Percentiles rank a stretch among this genome's conserved stretches.
These are phyloP conservation scores for Danio kyathit DNA, from an alignment of 2,797 vertebrate genomes.

Conservation along the genomic window DNA sequence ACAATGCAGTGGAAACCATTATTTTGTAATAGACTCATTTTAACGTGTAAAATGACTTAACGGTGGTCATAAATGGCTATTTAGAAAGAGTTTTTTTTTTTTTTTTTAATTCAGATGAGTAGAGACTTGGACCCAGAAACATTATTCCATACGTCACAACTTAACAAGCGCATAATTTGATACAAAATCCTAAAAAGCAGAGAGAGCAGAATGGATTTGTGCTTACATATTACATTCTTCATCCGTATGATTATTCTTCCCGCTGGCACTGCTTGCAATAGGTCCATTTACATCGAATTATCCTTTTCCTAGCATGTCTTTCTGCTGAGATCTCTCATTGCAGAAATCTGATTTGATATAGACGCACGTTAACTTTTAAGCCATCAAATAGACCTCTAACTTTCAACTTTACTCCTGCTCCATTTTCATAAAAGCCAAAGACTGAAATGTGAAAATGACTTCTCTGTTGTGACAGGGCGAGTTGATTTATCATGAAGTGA, in stretches of 20 bases:
- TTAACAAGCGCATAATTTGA: neutral
- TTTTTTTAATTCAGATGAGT: no score
- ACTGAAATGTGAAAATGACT: neutral
- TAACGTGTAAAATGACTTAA: no score
- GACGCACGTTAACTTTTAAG: slow-evolving; percentile 9
- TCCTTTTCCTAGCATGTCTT: slow-evolving; percentile 13
- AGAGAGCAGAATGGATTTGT: slow-evolving; percentile 1
- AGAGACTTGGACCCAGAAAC: no score
- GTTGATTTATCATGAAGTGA: neutral
- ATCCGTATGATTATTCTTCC: slow-evolving; percentile 14
- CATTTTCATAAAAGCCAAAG: slow-evolving; percentile 11
- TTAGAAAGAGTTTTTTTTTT: no score
- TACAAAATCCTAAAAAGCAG: neutral
- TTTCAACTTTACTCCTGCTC: neutral
- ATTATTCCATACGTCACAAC: no score
- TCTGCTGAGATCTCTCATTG: neutral
- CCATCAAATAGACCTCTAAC: slow-evolving; percentile 11
- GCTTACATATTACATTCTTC: slow-evolving; percentile 4
- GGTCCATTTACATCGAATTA: slow-evolving; percentile 14
- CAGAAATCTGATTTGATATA: neutral
- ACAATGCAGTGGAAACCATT: no score
- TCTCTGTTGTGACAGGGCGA: neutral
- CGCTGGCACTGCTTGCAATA: slow-evolving; percentile 10
- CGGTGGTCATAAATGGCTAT: no score
- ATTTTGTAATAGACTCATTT: no score